Evolutionary conservation across 2,888 invertebrate species (phyloP).

Genomic region (Dioctria linearis): DNA sequence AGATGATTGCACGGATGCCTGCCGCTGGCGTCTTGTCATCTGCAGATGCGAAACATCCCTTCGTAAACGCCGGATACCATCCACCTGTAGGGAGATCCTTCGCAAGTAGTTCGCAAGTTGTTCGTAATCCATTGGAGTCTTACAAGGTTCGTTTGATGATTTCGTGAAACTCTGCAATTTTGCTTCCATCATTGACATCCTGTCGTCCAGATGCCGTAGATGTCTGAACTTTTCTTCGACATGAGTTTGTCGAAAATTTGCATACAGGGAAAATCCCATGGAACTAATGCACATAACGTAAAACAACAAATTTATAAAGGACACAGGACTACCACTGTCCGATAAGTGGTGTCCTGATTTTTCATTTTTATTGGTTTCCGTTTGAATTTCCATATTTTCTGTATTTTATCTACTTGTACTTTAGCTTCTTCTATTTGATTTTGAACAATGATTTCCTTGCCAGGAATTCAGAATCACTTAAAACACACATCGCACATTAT

Average conservation of each 20-base stretch:
- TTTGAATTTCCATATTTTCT: conserved; percentile 39
- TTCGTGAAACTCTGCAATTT: conserved; percentile 60
- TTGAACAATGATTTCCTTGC: conserved; percentile 1
- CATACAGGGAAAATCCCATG: conserved; percentile 69
- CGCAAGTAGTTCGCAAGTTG: conserved; percentile 66
- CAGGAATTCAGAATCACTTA: conserved; percentile 21
- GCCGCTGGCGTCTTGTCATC: conserved; percentile 68
- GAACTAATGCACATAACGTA: conserved; percentile 70
- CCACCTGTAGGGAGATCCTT: conserved; percentile 64
- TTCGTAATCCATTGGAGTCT: conserved; percentile 53
- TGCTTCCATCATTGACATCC: conserved; percentile 68
- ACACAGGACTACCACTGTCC: conserved; percentile 59
- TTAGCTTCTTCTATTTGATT: conserved; percentile 11
- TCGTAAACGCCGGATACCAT: conserved; percentile 69
- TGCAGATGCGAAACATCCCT: conserved; percentile 71
- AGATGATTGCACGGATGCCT: conserved; percentile 66
- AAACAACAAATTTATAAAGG: conserved; percentile 68
- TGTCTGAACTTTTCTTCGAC: conserved; percentile 68
- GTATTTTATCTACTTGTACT: conserved; percentile 3
- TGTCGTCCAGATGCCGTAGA: conserved; percentile 69
- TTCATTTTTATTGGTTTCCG: conserved; percentile 27
- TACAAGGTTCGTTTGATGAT: conserved; percentile 25
- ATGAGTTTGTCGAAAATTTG: conserved; percentile 68
- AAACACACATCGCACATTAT: conserved; percentile 39
- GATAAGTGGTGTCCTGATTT: conserved; percentile 18